phyloP scores from a whole-genome alignment of 2,113 vertebrate species.

The Chaenogobius annularis region DNA sequence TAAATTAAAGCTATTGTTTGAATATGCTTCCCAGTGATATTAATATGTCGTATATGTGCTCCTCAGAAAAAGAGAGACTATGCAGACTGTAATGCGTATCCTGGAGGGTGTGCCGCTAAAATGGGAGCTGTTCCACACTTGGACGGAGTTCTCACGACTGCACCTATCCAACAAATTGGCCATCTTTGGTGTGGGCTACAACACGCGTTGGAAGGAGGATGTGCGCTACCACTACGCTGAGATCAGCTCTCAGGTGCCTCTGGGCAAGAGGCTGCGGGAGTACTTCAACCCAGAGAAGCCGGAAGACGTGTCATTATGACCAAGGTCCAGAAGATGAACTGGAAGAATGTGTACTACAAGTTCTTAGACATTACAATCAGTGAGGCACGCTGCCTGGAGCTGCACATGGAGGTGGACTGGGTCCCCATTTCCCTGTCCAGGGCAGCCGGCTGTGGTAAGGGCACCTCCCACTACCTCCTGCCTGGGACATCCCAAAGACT shows the following conservation, averaged over 20 bases:
- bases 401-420: constrained; percentile 98
- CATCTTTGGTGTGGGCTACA: constrained; percentile 96
- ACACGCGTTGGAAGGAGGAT: constrained; percentile 95
- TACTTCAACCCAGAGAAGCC: constrained; percentile 98
- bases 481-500: constrained; percentile 92
- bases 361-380: constrained; percentile 98
- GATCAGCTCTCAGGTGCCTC: constrained; percentile 96
- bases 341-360: constrained; percentile 98
- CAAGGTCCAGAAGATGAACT: constrained; percentile 99
- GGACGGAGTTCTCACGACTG: constrained; percentile 95
- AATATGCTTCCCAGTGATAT: neutral
- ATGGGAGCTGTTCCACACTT: constrained; percentile 98
- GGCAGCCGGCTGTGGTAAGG: constrained; percentile 79
- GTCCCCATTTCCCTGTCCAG: constrained; percentile 89
- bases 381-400: constrained; percentile 91
- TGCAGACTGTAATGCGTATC: constrained; percentile 94
- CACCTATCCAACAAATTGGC: constrained; percentile 98
- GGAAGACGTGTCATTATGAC: constrained; percentile 91
- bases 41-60: neutral
- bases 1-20: neutral
- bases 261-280: constrained; percentile 93
- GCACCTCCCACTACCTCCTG: constrained; percentile 88
- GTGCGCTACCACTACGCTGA: constrained; percentile 96
- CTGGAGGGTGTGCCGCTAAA: constrained; percentile 94
- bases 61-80: constrained; percentile 77